phyloP scores from a whole-genome alignment of 2,888 invertebrate species.

The Ormyrus nitidulus region DNA sequence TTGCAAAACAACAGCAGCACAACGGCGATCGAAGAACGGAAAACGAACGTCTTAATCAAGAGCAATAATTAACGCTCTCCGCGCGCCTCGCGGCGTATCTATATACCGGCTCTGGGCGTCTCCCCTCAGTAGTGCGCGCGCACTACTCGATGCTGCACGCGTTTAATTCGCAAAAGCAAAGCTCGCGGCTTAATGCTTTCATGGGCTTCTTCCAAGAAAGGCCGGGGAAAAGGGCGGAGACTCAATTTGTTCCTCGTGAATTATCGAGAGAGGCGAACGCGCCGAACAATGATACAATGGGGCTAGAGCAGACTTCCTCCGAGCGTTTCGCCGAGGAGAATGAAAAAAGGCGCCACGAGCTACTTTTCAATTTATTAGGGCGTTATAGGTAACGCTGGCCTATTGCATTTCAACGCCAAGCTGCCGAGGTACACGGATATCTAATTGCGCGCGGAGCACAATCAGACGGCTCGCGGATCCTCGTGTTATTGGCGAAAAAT shows the following conservation, averaged over 20 bases:
- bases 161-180: not conserved
- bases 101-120: not conserved
- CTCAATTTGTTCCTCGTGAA: constrained; percentile 46
- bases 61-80: constrained; percentile 7
- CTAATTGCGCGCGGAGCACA: too few relatives aligned
- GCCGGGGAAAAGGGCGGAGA: constrained; percentile 1
- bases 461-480: too few relatives aligned
- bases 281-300: constrained; percentile 48
- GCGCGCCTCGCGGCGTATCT: not conserved
- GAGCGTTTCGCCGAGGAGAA: not conserved
- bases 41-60: constrained; percentile 1
- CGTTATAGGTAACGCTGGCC: not conserved
- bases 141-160: too few relatives aligned
- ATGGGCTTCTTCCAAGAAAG: constrained; percentile 30
- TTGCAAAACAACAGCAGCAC: too few relatives aligned
- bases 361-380: constrained; percentile 31
- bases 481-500: too few relatives aligned
- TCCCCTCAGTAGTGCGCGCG: too few relatives aligned
- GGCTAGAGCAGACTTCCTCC: not conserved
- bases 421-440: too few relatives aligned
- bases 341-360: not conserved
- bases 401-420: too few relatives aligned
- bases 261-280: constrained; percentile 34
- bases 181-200: constrained; percentile 3
- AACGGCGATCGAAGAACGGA: not conserved